Base-by-base conservation (phyloP, 2,888 invertebrate genomes). In the Omphaloscelis lunosa region DNA sequence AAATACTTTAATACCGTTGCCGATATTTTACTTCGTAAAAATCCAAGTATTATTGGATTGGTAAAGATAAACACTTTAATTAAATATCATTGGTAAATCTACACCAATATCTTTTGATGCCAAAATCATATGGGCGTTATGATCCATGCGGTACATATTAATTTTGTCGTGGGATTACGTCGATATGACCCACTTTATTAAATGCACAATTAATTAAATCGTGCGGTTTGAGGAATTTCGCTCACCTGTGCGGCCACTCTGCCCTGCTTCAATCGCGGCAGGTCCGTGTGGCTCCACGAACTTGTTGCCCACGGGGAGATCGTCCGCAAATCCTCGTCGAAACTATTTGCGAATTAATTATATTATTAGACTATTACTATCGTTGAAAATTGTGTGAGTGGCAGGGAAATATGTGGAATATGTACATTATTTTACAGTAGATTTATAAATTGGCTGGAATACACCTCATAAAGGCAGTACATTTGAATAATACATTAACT, bases 201-300 rank as follows among this genome's bases (percentile, higher is more conserved):
- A 86, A 86, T 77, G 73, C 69, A 75, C 82, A 79, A 89, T 86
- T 88, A 89, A 89, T 89, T 87, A 84, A 84, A 84, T 85, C 72
- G 79, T 84, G 85, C 58, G 89, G 87, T 82, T 84, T 69, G 72
- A 81, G 77, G 80, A 82, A 83, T 83, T 68, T 80, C 29, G 69
- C 89, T 89, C 84, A 88, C 88, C 88, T 88, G 88, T 61, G 88
- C 88, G 65, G 98, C 98, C 69, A 98, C 97, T 96, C 98, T 97
- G 83, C 98, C 98, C 92, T 98, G 97, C 85, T 97, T 97, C 84
- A 98, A 94, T 72, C 98, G 96, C 39, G 97, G 97, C 88, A 98
- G 95, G 91, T 98, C 98, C 11, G 98, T 98, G 92, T 98, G 98
- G 88, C 98, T 98, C 98, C 98, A 98, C 76, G 97, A 97, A 91